Base-by-base conservation (phyloP, 2,888 invertebrate species). In the Clostera curtula region DNA sequence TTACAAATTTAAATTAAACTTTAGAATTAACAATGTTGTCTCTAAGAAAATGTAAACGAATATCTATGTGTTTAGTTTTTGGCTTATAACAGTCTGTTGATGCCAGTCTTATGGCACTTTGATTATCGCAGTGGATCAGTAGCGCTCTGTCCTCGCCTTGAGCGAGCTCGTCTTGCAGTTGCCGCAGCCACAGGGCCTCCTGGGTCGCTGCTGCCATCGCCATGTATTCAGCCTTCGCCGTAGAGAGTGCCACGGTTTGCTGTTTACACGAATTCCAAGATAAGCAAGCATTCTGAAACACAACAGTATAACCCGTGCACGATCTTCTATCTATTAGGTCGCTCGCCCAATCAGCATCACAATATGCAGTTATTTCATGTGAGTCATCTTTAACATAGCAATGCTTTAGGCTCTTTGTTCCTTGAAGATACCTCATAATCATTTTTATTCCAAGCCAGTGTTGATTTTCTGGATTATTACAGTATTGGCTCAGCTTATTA, bases 291-390 rank as follows among this genome's bases (percentile, higher is more conserved):
- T 31, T 34, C 31, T 53, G 47, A 31, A 41, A 43, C 2, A 49
- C 4, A 35, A 50, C 51, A 12, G 29, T 13, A 9, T 49, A 49
- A 3, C 51, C 51, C 0, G 50, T 46, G 25, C 44, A 48, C 0
- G 49, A 50, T 19, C 40, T 28, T 19, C 49, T 16, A 15, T 49
- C 49, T 5, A 27, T 13, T 12, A 12, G 4, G 10, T 36, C 25
- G 9, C 22, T 35, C 0, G 45, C 54, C 54, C 49, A 56, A 22
- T 57, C 54, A 12, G 55, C 33, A 40, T 54, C 36, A 26, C 43
- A 44, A 27, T 40, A 43, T 2, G 38, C 45, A 27, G 12, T 29
- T 19, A 40, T 33, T n/a, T 23, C 26, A 2, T 34, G 27, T 5
- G 23, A 23, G 7, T 19, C 32, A 5, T 39, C 32, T 32, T 20